Evolutionary conservation across 2,888 invertebrate genomes (phyloP), one percentile per base, ranked within the genome.

Genomic region (Druceiella hillmani): DNA sequence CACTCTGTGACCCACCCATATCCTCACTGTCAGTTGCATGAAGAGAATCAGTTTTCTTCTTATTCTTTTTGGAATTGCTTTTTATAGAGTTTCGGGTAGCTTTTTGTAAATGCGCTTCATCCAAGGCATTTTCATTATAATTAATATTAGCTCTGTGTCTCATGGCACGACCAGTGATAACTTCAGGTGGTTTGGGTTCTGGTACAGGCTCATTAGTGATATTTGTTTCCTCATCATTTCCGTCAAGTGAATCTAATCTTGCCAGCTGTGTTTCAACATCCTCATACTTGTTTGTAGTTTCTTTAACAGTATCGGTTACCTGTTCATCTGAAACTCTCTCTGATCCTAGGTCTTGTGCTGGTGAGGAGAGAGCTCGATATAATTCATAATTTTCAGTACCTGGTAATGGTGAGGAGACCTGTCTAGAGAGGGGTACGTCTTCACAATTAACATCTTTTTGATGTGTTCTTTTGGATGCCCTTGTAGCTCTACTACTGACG

Each of bases 351-450:
- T 64, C 64, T 47, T 56, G 56, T 33, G 51, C 47, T 12, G 76
- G 72, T 26, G 76, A 74, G 31, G 75, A 71, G 33, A 74, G 57
- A 17, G 73, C 70, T 51, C 66, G 66, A 49, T 73, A 74, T 13
- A 73, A 53, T 40, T 74, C 74, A 62, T 70, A 72, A 34, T 59
- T 61, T 53, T 72, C 72, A 34, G 67, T 62, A 10, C 66, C 71
- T 38, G 71, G 69, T 34, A 64, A 56, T 25, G 78, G 78, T 11
- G 78, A 78, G 33, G 62, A 60, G 30, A 56, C 50, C 50, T 61
- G 67, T 47, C 27, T 12, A 5, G 65, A 67, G 16, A 47, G 10
- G 53, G 57, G 55, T 44, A 64, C 64, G 49, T 68, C 66, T 46
- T 54, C 49, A 36, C 55, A 53, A 48, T 57, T 62, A n/a, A n/a